Conservation (phyloP, 1,140 invertebrate species). For the Chironomus striatipennis region DNA sequence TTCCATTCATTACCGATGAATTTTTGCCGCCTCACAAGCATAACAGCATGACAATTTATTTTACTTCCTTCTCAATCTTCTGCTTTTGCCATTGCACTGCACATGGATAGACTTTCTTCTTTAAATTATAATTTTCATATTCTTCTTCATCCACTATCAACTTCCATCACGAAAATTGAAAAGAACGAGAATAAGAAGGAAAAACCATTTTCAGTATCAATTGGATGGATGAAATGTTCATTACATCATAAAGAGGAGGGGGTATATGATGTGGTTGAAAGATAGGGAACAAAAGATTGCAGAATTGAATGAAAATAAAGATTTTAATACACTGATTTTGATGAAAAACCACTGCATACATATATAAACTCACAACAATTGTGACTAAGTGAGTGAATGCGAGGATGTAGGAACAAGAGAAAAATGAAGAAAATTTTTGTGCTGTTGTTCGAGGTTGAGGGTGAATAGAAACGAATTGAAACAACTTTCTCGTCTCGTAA, state of each 20-base stretch:
- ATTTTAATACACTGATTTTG: not conserved
- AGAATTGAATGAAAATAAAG: not conserved
- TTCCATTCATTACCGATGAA: not conserved
- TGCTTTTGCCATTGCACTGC: too few relatives aligned
- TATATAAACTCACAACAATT: too few relatives aligned
- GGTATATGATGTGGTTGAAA: not conserved
- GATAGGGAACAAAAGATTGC: not conserved
- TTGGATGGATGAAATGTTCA: not conserved
- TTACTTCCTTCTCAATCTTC: not conserved
- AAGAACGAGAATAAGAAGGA: not conserved
- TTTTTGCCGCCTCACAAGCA: not conserved
- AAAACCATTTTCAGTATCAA: not conserved
- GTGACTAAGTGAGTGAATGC: too few relatives aligned
- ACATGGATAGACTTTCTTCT: not conserved
- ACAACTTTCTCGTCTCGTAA: not conserved
- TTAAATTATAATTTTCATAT: not conserved
- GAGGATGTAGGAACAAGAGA: too few relatives aligned
- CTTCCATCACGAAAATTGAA: not conserved
- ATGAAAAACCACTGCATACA: not conserved
- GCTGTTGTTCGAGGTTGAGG: not conserved
- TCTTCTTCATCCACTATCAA: not conserved
- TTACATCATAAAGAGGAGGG: not conserved
- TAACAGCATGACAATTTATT: slow-evolving; percentile 9
- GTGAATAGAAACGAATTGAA: not conserved
- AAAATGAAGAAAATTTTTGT: too few relatives aligned